Evolutionary conservation across 2,888 invertebrate genomes (phyloP).

Genomic region (Lasioglossum zephyrum): DNA sequence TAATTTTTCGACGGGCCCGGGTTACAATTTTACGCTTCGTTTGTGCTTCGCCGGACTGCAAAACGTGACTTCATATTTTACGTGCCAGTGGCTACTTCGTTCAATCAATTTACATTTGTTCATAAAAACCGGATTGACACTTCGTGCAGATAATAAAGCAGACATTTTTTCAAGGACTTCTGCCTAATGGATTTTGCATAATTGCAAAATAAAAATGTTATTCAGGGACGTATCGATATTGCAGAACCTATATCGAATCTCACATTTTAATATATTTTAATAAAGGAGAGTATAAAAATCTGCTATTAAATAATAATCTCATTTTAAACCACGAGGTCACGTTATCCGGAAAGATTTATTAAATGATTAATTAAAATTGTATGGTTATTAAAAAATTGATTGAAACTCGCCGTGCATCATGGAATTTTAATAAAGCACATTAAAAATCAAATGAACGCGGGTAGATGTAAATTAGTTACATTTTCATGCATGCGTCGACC

Average conservation of each 20-base stretch:
- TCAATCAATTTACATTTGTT: background rate
- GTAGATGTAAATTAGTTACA: background rate
- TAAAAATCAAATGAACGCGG: background rate
- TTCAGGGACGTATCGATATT: too few relatives aligned
- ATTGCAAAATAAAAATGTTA: background rate
- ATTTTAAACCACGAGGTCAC: background rate
- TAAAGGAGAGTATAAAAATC: background rate
- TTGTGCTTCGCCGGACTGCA: background rate
- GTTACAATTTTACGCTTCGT: conserved; percentile 46
- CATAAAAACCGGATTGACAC: background rate
- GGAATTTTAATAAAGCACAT: background rate
- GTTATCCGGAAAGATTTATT: background rate
- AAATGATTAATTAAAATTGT: background rate
- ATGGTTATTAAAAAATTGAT: background rate
- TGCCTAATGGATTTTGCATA: background rate
- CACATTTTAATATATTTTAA: background rate
- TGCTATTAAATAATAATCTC: background rate
- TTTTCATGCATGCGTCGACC: background rate
- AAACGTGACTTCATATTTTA: conserved; percentile 33
- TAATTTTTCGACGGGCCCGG: conserved; percentile 24
- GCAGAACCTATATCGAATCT: too few relatives aligned
- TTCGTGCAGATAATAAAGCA: background rate
- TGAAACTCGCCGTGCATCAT: background rate
- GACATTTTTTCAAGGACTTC: background rate
- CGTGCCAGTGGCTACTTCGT: conserved; percentile 20